These are phyloP conservation scores for Hyperopisus bebe DNA, from an alignment of 2,113 vertebrate species.

Conservation along the genomic window DNA sequence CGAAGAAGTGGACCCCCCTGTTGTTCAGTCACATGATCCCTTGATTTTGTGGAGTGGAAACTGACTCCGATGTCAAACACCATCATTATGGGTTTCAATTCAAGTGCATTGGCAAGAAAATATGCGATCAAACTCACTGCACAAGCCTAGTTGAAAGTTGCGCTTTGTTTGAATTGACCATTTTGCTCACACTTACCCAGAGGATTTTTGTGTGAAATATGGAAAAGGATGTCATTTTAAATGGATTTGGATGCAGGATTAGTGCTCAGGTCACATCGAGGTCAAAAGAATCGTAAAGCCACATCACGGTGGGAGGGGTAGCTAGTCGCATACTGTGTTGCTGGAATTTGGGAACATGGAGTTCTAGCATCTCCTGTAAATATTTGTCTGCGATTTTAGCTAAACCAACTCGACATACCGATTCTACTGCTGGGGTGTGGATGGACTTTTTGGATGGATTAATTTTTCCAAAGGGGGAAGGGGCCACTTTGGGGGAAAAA, in stretches of 20 bases:
- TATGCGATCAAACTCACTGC: not conserved
- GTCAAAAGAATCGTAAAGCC: not conserved
- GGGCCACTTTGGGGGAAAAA: not conserved
- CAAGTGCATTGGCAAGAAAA: not conserved
- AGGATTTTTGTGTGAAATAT: not conserved
- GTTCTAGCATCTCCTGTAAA: not conserved
- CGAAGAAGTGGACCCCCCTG: not conserved
- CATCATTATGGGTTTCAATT: not conserved
- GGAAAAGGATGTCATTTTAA: not conserved
- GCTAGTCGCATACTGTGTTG: not conserved
- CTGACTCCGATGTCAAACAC: not conserved
- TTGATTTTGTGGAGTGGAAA: not conserved
- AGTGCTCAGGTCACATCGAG: not conserved
- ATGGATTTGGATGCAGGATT: not conserved
- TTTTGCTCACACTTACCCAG: not conserved
- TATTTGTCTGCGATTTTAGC: constrained; percentile 1
- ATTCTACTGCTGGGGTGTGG: not conserved
- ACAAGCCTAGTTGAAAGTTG: not conserved
- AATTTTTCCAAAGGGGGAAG: not conserved
- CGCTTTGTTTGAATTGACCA: not conserved
- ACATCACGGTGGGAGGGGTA: not conserved
- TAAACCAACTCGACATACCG: not conserved
- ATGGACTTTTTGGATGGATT: not conserved
- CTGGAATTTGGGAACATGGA: not conserved
- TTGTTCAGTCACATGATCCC: not conserved